Conservation (phyloP, 1,140 invertebrate species). For the Rhyzopertha dominica region DNA sequence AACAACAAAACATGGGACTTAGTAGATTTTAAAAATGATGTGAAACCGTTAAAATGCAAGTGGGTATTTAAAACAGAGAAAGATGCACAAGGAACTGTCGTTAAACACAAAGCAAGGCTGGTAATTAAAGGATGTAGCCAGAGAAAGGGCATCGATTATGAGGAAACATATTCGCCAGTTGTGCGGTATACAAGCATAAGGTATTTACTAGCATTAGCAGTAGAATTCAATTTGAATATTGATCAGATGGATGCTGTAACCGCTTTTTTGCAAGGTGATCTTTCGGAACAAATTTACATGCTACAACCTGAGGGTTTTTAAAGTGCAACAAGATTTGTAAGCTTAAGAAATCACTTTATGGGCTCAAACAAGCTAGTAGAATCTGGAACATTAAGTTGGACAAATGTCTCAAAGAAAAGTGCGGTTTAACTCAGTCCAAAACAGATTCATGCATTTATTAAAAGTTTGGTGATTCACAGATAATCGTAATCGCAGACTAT, state of each 20-base stretch:
- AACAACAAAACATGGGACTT: conserved; percentile 25
- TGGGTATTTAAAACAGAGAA: conserved; percentile 31
- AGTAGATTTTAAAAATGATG: conserved; percentile 18
- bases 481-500: conserved; percentile 27
- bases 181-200: conserved; percentile 37
- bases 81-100: conserved; percentile 19
- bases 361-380: conserved; percentile 17
- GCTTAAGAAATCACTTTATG: conserved; percentile 10
- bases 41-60: conserved; percentile 23
- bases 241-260: conserved; percentile 41
- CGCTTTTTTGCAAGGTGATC: conserved; percentile 41
- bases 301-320: conserved; percentile 29
- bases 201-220: conserved; percentile 21
- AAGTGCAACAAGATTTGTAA: conserved; percentile 10
- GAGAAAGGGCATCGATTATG: conserved; percentile 39
- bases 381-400: conserved; percentile 15
- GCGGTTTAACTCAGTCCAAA: no score
- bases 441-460: conserved; percentile 34
- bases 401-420: neutral
- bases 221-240: conserved; percentile 28
- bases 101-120: conserved; percentile 43
- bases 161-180: conserved; percentile 43
- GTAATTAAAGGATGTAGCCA: conserved; percentile 43
- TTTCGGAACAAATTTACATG: conserved; percentile 43
- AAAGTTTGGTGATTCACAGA: conserved; percentile 14